These are phyloP conservation scores for Gonioctena quinquepunctata DNA, from an alignment of 1,140 invertebrate species.

Conservation along the genomic window DNA sequence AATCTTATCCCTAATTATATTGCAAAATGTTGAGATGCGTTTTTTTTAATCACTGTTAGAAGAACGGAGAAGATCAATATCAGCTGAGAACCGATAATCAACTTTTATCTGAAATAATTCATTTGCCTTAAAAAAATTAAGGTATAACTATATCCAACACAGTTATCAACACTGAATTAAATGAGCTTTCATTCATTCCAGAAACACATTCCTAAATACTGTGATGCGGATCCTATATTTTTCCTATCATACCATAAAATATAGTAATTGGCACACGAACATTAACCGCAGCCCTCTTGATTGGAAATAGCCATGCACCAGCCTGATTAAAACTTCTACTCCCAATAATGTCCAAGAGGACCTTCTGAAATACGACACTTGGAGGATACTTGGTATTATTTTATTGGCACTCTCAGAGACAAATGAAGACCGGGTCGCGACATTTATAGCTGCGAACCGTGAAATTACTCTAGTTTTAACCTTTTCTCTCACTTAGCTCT, in stretches of 20 bases:
- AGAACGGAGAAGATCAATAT: too few relatives aligned
- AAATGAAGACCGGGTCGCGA: slow-evolving; percentile 35
- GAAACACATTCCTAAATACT: too few relatives aligned
- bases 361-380: slow-evolving; percentile 26
- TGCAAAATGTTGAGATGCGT: too few relatives aligned
- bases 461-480: slow-evolving; percentile 10
- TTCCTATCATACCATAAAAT: slow-evolving; percentile 11
- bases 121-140: too few relatives aligned
- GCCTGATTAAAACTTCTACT: slow-evolving; percentile 29
- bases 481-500: neutral
- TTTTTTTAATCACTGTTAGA: too few relatives aligned
- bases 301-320: slow-evolving; percentile 26
- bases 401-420: slow-evolving; percentile 32
- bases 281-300: slow-evolving; percentile 28
- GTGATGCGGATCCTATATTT: neutral
- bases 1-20: too few relatives aligned
- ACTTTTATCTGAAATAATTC: too few relatives aligned
- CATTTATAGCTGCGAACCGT: slow-evolving; percentile 26
- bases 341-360: slow-evolving; percentile 32
- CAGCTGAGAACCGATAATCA: too few relatives aligned
- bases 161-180: too few relatives aligned
- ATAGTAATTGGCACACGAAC: neutral
- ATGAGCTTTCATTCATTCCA: too few relatives aligned
- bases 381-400: slow-evolving; percentile 31
- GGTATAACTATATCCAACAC: too few relatives aligned